Conservation (phyloP, 2,888 invertebrate species). For the Cheilosia grossa region DNA sequence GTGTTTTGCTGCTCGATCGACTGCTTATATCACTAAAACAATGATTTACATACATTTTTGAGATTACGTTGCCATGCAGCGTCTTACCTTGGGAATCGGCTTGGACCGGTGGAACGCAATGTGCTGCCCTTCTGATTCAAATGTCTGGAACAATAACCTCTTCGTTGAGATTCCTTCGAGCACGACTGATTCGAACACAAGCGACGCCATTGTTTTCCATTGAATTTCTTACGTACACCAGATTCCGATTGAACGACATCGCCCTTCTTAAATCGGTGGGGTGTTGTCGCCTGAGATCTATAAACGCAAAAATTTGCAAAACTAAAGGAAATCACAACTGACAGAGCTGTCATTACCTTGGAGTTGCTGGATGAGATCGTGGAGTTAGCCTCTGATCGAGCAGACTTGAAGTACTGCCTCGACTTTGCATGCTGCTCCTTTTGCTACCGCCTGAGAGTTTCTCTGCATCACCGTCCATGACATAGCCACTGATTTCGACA, state of each 20-base stretch:
- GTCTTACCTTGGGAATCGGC: constrained; percentile 81
- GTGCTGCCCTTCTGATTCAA: constrained; percentile 92
- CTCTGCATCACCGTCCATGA: constrained; percentile 90
- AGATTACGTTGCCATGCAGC: not conserved
- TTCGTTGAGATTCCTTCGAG: constrained; percentile 97
- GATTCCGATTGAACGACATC: constrained; percentile 88
- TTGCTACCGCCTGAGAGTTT: constrained; percentile 92
- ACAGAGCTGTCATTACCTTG: constrained; percentile 85
- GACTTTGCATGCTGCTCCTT: constrained; percentile 94
- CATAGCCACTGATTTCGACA: constrained; percentile 89
- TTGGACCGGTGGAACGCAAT: constrained; percentile 82
- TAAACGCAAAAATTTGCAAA: not conserved
- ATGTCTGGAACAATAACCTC: constrained; percentile 98
- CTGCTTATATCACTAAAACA: constrained; percentile 81
- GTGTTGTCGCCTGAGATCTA: constrained; percentile 95
- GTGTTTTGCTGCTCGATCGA: constrained; percentile 84
- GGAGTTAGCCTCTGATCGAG: constrained; percentile 93
- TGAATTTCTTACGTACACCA: constrained; percentile 99
- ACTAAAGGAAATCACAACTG: not conserved
- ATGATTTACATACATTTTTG: not conserved
- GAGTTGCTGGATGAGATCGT: constrained; percentile 96
- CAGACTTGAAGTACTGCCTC: constrained; percentile 94
- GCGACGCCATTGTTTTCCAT: constrained; percentile 99
- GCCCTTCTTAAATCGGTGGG: constrained; percentile 98
- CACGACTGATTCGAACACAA: constrained; percentile 98